Evolutionary conservation across 2,888 invertebrate genomes (phyloP), one percentile per base, ranked within the genome.

Genomic region (Ectemnius continuus): DNA sequence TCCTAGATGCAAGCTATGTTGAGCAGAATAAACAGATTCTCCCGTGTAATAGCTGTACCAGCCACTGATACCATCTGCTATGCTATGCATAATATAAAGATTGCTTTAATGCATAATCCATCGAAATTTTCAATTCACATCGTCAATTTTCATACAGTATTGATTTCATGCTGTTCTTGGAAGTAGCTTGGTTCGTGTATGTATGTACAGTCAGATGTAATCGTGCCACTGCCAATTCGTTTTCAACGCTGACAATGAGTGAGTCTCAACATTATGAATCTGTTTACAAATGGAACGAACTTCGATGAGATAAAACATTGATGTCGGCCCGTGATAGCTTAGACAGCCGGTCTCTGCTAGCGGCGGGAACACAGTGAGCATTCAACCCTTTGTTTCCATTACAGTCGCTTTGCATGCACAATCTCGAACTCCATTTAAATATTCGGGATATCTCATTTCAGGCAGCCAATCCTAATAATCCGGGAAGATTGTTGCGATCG

Each of bases 251-350:
- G n/a, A 28, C 61, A 36, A 36, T 36, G 36, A 36, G 36, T 47
- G 45, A 61, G 47, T 18, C 45, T 18, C 2, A 28, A 57, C 56
- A 45, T 57, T 57, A 45, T 45, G 45, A 65, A 45, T 45, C 65
- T 57, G 36, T 57, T 56, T 56, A 65, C 57, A 57, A 57, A 65
- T 36, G 20, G 65, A 18, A 57, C n/a, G 14, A 57, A 65, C 36
- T 26, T 13, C 45, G 36, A 14, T 57, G 18, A 20, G 57, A 18
- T 47, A 65, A 65, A 65, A 45, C 65, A 56, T 57, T 57, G 57
- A 57, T 18, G 56, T 36, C 57, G 2, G 11, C 52, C 36, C 5
- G 18, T 26, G 57, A 45, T 65, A 36, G 65, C 56, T 57, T 36
- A 56, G 57, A 23, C 23, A 23, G 23, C 23, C 8, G 6, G 28